A percentile compares a stretch with the other conserved stretches of the same genome.
These are phyloP conservation scores for Nesidiocoris tenuis DNA, from an alignment of 2,888 invertebrate genomes.

Conservation along the genomic window DNA sequence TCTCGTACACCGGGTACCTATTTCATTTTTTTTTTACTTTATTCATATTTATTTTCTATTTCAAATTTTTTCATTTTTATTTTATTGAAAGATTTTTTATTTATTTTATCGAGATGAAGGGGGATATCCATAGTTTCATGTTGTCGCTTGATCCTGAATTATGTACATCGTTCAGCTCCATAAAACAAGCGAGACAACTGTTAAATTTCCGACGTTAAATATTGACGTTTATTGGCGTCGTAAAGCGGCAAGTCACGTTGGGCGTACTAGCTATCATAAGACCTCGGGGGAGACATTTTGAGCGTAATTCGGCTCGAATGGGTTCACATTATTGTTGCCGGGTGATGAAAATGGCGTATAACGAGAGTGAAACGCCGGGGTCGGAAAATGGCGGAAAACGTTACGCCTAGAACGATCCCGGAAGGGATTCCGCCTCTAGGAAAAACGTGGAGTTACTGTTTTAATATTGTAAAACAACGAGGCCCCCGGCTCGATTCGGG, in stretches of 20 bases:
- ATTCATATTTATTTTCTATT: no score
- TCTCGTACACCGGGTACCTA: no score
- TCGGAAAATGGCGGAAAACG: neutral
- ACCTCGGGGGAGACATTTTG: neutral
- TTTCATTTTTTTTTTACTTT: no score
- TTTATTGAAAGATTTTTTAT: no score
- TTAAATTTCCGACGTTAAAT: no score
- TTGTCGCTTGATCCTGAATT: no score
- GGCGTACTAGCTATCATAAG: neutral
- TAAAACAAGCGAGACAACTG: no score
- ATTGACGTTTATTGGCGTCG: neutral
- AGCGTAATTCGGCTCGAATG: neutral
- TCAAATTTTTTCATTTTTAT: no score
- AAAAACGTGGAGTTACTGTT: constrained; percentile 28
- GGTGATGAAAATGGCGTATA: neutral
- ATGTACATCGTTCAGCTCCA: no score
- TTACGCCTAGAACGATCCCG: neutral
- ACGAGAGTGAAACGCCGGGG: neutral
- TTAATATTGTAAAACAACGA: constrained; percentile 31
- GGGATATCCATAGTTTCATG: no score
- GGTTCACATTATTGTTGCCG: neutral
- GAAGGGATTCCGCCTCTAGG: neutral
- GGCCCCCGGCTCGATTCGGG: constrained; percentile 24
- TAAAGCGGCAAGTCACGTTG: neutral
- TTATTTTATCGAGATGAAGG: no score